Percentiles rank a stretch among this genome's conserved stretches.
phyloP scores from a whole-genome alignment of 2,113 vertebrate genomes.

The Bos indicus region DNA sequence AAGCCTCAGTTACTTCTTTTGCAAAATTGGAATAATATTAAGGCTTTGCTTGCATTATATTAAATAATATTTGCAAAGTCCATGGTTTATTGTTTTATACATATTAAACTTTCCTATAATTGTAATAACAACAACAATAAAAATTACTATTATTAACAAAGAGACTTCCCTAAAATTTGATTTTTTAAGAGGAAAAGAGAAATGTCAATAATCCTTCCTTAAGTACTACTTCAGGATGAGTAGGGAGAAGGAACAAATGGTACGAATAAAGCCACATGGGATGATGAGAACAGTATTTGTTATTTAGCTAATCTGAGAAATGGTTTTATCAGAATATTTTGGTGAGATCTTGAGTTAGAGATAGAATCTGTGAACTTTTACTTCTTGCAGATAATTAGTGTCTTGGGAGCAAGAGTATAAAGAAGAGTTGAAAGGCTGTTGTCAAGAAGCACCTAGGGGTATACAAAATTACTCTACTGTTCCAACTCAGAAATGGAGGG shows the following conservation, averaged over 20 bases:
- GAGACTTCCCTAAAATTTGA: neutral
- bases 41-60: neutral
- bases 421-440: neutral
- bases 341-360: neutral
- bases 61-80: neutral
- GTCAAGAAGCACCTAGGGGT: neutral
- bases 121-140: neutral
- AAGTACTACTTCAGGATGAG: neutral
- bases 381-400: neutral
- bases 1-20: neutral
- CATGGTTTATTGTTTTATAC: neutral
- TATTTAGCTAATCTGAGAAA: neutral
- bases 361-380: neutral
- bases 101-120: neutral
- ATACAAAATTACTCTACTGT: neutral
- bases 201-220: neutral
- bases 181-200: neutral
- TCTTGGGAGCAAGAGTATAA: neutral
- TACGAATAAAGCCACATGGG: neutral
- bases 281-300: neutral
- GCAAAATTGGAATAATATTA: neutral
- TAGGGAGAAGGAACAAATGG: neutral
- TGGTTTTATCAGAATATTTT: neutral
- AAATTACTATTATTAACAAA: neutral
- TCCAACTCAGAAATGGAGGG: neutral